Base-by-base conservation (phyloP, 2,797 vertebrate genomes). In the Crenuchus spilurus region DNA sequence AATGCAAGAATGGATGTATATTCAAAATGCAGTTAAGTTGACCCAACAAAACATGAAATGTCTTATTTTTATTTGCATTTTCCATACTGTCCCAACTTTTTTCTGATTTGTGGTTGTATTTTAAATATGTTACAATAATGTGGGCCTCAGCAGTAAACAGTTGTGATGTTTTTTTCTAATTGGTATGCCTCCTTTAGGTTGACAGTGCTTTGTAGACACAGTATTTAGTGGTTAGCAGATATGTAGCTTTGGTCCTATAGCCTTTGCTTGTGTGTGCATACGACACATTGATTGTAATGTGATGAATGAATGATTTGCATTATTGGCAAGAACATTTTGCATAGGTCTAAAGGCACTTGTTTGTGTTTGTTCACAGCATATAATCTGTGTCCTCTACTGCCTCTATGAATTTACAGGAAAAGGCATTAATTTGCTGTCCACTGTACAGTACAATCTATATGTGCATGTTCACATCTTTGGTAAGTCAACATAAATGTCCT, bases 401-500 rank as follows among this genome's bases (percentile, higher is more conserved):
- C 24, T 57, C 42, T 48, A 54, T 64, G 28, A 57, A 70, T 28
- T 63, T 44, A 22, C 5, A 9, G 9, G 22, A 41, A 9, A 13
- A 35, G 35, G 28, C 7, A 44, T 46, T 68, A 6, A 52, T 16
- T 30, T 52, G 39, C 41, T n/a, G 16, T 65, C 16, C 42, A 22
- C 22, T 64, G 52, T 65, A 58, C 61, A 58, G 63, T 52, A 51
- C 54, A 22, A 2, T 55, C 30, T 69, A 71, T 61, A 22, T 62
- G 14, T 28, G 49, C 58, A 44, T 72, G 24, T 51, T 61, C 61
- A 80, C 73, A 74, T 75, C 55, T 73, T 74, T 80, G 54, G 80
- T 83, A 90, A 86, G 46, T 51, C 46, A 11, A 51, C 24, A 33
- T 10, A 52, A 68, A 83, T 30, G 41, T 28, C 18, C 1, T 10